Base-by-base conservation (phyloP, 2,888 invertebrate species). In the Lydus trimaculatus region DNA sequence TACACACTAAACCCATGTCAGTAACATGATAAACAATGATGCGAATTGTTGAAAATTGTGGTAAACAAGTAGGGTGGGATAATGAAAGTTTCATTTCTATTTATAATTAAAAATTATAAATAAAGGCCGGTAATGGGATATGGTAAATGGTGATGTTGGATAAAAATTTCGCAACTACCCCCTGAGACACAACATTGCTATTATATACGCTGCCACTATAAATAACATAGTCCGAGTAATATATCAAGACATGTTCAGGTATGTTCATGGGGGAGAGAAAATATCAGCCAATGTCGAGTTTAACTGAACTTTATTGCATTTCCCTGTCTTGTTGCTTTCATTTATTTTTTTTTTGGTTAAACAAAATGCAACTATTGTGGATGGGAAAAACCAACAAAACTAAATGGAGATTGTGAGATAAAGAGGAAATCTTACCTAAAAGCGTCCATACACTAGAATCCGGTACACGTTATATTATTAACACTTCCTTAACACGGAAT, bases 241-340 rank as follows among this genome's bases (percentile, higher is more conserved):
- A 72, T 69, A 72, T 73, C 73, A 73, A 65, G 63, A 61, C 64
- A 66, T 67, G 66, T 70, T 66, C 74, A 74, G 74, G 72, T 74
- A 70, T 70, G 70, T 68, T 66, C 33, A 64, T 64, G 62, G 72
- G n/a, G 72, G 62, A 63, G 63, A 68, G 52, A 67, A 69, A 72
- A 72, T 70, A 69, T 64, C 70, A 31, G 61, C 48, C 61, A 52
- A 64, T 73, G 76, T 75, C 72, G 64, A 74, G 75, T 72, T 75
- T 75, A 76, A 76, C 73, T 73, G 73, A 75, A 76, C 72, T 76
- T 76, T 76, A 76, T 75, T 73, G 69, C 74, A 66, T 52, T 72
- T 73, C 68, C 65, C 72, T 70, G 71, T 71, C 63, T 72, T 72
- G 64, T 23, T 43, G 13, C n/a, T n/a, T n/a, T n/a, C n/a, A n/a